Percentiles rank a stretch among this genome's conserved stretches.
These are phyloP conservation scores for Heliconius eleuchia DNA, from an alignment of 1,140 invertebrate genomes.

Conservation along the genomic window DNA sequence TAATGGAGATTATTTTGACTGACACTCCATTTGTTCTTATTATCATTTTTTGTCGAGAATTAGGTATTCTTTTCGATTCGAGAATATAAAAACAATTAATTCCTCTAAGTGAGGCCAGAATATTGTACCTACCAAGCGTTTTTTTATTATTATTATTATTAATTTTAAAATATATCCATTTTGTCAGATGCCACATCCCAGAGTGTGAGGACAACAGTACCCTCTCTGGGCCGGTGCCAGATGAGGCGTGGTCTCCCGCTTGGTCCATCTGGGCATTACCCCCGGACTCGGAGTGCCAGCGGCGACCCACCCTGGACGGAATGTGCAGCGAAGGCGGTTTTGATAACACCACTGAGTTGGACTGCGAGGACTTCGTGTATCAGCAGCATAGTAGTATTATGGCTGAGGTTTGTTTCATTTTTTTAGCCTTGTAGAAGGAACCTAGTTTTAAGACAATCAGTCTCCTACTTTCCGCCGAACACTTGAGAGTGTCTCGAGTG, in stretches of 20 bases:
- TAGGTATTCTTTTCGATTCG: no score
- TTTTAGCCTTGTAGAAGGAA: not conserved
- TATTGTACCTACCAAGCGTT: no score
- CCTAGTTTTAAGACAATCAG: no score
- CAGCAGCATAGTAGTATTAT: conserved; percentile 59
- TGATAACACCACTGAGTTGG: conserved; percentile 48
- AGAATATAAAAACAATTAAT: no score
- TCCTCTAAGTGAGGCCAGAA: no score
- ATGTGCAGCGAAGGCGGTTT: conserved; percentile 48
- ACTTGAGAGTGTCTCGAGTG: no score
- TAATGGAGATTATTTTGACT: no score
- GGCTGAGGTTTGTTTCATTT: conserved; percentile 55
- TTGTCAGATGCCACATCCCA: conserved; percentile 59
- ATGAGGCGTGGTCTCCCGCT: conserved; percentile 48
- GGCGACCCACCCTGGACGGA: conserved; percentile 36
- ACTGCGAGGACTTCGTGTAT: conserved; percentile 61
- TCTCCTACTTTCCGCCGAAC: no score
- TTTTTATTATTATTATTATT: not conserved
- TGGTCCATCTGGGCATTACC: conserved; percentile 56
- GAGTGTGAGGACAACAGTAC: conserved; percentile 61
- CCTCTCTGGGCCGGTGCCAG: conserved; percentile 32
- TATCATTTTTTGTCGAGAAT: no score
- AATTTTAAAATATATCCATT: not conserved
- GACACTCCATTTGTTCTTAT: not conserved
- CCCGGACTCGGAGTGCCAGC: conserved; percentile 43